Evolutionary conservation across 2,113 vertebrate species (phyloP).

Genomic region (Crotalus tigris): DNA sequence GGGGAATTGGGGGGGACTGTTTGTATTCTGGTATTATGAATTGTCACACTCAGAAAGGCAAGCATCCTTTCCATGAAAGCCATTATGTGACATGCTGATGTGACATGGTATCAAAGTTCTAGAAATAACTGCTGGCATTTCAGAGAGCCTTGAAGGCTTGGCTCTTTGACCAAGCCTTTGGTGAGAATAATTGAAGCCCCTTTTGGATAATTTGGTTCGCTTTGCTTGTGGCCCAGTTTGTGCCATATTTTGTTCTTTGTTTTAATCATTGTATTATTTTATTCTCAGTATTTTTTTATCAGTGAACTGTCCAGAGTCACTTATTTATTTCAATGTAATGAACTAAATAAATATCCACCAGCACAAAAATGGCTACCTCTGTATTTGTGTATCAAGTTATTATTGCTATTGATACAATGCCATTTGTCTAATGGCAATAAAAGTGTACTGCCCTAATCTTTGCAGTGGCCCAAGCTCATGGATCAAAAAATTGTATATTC

Average conservation of each 20-base stretch:
- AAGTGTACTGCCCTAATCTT: background rate
- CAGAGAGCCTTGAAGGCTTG: background rate
- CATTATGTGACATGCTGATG: background rate
- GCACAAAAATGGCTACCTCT: background rate
- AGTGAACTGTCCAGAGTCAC: background rate
- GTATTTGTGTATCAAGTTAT: background rate
- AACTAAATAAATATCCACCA: background rate
- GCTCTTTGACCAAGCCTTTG: background rate
- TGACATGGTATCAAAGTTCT: background rate
- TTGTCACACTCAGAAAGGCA: background rate
- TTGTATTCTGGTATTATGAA: background rate
- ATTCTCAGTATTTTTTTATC: background rate
- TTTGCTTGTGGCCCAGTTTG: background rate
- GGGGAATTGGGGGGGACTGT: background rate
- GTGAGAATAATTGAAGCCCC: background rate
- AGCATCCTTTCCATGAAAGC: background rate
- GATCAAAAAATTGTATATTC: background rate
- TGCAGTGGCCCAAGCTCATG: background rate
- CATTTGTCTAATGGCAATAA: background rate
- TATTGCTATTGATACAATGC: background rate
- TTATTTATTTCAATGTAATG: background rate
- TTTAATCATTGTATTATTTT: background rate
- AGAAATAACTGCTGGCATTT: background rate
- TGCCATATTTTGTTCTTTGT: background rate
- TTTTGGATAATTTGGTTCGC: background rate